Percentiles rank a stretch among this genome's conserved stretches.
phyloP scores from a whole-genome alignment of 2,797 vertebrate species.

The Xerus rutilus region DNA sequence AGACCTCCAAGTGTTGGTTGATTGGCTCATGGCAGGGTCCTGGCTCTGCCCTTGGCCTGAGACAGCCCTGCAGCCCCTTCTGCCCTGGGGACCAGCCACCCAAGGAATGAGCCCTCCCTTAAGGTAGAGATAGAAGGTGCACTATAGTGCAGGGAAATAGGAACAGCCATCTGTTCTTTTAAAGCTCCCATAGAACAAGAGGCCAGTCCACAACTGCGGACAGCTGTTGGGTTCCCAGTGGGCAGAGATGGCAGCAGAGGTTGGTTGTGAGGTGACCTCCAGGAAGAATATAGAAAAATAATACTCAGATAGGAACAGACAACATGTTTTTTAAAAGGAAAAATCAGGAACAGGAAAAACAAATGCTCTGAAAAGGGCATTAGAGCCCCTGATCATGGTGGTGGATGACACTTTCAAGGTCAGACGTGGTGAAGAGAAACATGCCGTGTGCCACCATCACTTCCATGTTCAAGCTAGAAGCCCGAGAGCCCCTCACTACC shows the following conservation, averaged over 20 bases:
- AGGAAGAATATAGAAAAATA: not conserved
- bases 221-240: not conserved
- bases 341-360: not conserved
- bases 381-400: not conserved
- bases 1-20: not conserved
- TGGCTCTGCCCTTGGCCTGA: not conserved
- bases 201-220: not conserved
- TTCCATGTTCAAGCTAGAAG: not conserved
- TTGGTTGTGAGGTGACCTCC: not conserved
- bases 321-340: too few relatives aligned
- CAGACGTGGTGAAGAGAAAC: not conserved
- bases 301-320: not conserved
- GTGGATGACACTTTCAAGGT: not conserved
- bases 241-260: not conserved
- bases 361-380: not conserved
- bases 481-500: not conserved
- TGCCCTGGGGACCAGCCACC: not conserved
- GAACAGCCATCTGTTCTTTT: not conserved
- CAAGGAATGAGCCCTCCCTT: not conserved
- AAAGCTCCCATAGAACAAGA: not conserved
- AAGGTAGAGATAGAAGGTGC: not conserved
- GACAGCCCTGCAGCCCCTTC: not conserved
- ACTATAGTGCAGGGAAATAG: rapidly evolving
- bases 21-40: too few relatives aligned
- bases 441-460: rapidly evolving